Evolutionary conservation across 2,797 vertebrate species (phyloP).

Genomic region (Gephyroberyx darwinii): DNA sequence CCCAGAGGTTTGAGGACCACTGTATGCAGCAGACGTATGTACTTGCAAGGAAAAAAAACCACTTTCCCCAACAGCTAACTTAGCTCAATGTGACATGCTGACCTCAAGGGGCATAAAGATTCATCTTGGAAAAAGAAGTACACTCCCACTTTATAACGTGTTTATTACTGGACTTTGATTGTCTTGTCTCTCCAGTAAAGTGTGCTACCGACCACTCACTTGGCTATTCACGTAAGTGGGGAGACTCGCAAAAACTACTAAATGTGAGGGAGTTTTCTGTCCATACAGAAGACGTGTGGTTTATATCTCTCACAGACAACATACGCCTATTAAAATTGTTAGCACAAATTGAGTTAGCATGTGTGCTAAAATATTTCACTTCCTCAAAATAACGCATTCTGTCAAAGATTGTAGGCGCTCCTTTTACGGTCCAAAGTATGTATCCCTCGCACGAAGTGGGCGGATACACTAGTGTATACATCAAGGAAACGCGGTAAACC

Average conservation of each 20-base stretch:
- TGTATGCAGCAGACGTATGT: no score
- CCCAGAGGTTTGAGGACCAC: no score
- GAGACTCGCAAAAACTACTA: neutral
- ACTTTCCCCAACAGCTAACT: neutral
- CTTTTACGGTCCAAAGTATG: neutral
- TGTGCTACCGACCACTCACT: conserved; percentile 1
- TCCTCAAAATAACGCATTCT: conserved; percentile 47
- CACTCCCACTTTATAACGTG: neutral
- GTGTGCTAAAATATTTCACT: conserved; percentile 45
- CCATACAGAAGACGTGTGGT: neutral
- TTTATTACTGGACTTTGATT: neutral
- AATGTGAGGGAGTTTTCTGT: fast-evolving
- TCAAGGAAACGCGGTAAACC: neutral
- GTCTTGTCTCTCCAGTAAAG: neutral
- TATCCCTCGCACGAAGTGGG: neutral
- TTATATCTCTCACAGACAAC: neutral
- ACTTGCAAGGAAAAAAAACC: neutral
- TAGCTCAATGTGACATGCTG: conserved; percentile 10
- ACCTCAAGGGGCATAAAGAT: neutral
- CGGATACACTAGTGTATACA: neutral
- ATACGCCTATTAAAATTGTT: conserved; percentile 9
- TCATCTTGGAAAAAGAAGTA: conserved; percentile 1
- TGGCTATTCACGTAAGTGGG: conserved; percentile 50
- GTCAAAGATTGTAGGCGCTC: neutral
- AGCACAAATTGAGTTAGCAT: conserved; percentile 67